These are phyloP conservation scores for Tachina lurida DNA, from an alignment of 2,888 invertebrate genomes.

Conservation along the genomic window DNA sequence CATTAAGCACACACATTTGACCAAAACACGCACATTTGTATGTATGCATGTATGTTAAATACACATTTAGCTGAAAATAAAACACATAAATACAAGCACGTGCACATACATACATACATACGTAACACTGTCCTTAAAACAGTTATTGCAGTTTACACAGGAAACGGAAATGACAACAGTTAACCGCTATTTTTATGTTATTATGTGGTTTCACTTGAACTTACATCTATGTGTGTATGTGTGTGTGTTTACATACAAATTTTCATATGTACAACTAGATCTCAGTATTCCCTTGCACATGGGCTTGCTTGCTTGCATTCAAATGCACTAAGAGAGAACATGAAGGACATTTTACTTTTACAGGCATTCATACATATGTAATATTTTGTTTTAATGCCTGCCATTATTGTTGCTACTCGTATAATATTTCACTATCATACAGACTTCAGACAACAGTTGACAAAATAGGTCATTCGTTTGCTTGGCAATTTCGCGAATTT, in stretches of 20 bases:
- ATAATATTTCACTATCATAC: conserved; percentile 20
- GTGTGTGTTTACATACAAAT: conserved; percentile 25
- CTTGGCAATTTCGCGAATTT: not conserved
- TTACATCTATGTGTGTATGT: conserved; percentile 35
- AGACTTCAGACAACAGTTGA: conserved; percentile 18
- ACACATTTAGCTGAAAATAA: not conserved
- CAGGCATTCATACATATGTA: not conserved
- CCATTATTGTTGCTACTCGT: conserved; percentile 9
- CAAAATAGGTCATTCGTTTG: conserved; percentile 39
- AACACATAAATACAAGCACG: not conserved
- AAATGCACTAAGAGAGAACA: not conserved
- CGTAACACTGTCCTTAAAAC: conserved; percentile 10
- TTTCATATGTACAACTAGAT: not conserved
- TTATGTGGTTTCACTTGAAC: conserved; percentile 63
- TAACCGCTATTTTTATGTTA: conserved; percentile 71
- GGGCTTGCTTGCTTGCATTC: not conserved
- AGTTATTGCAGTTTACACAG: conserved; percentile 54
- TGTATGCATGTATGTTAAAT: not conserved
- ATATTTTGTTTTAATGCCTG: conserved; percentile 5
- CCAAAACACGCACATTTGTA: conserved; percentile 43
- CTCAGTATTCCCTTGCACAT: not conserved
- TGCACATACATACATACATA: not conserved
- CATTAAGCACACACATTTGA: conserved; percentile 16
- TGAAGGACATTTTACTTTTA: conserved; percentile 43
- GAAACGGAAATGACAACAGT: conserved; percentile 72